Base-by-base conservation (phyloP, 2,888 invertebrate genomes). In the Macropis europaea region DNA sequence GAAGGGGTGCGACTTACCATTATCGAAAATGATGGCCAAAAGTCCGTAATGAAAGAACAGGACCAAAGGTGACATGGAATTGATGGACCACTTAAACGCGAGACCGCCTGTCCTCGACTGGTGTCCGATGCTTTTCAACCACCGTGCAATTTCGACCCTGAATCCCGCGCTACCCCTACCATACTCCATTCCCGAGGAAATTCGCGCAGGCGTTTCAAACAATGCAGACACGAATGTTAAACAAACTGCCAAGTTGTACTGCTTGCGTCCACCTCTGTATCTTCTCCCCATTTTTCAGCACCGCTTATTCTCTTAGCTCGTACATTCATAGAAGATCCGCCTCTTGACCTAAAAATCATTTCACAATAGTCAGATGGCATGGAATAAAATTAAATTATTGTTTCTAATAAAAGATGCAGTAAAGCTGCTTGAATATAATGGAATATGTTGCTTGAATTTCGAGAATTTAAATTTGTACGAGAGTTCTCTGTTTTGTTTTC, bases 91-190 rank as follows among this genome's bases (percentile, higher is more conserved):
- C 56, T 73, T 73, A 70, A 76, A 73, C 63, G 75, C 73, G 69
- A 50, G 83, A 73, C 74, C 75, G 77, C 71, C 75, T 76, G 75
- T 75, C 73, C 77, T 76, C 71, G 73, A 83, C 82, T 82, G 80
- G 28, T 73, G 54, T 68, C 59, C 72, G 54, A 62, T 70, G 60
- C 71, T 75, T 83, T 79, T 72, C 71, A 81, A 81, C 79, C 77
- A 73, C 73, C 77, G 74, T 73, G 73, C 81, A 72, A 81, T 82
- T 82, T 79, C 76, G 60, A 76, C 82, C 82, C 82, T 73, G 75
- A 82, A 84, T 77, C 82, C 73, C 81, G 79, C 83, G 82, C 78
- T 75, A 76, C 77, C 77, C 77, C 81, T 70, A 76, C 73, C 71
- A 50, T n/a, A n/a, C 36, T 26, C 53, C 48, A 59, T 68, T 57